Conservation (phyloP, 2,888 invertebrate species). For the Agriopis marginaria region DNA sequence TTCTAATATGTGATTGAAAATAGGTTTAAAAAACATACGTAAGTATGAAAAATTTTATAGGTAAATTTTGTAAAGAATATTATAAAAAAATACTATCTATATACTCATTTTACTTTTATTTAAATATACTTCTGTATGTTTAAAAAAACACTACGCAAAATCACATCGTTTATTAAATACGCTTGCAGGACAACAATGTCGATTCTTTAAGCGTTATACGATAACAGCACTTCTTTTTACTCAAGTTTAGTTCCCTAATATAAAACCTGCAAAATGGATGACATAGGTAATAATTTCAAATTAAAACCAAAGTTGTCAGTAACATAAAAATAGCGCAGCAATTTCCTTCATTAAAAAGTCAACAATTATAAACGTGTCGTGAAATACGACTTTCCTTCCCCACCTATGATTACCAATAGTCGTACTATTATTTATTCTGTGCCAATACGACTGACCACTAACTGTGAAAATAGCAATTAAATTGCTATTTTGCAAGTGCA, state of each 20-base stretch:
- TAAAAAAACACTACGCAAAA: neutral
- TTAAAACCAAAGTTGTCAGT: too few relatives aligned
- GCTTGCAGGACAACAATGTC: too few relatives aligned
- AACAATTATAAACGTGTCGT: neutral
- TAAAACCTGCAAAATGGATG: too few relatives aligned
- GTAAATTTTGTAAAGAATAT: too few relatives aligned
- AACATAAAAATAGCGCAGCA: neutral
- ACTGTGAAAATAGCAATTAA: conserved; percentile 29
- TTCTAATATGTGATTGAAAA: neutral
- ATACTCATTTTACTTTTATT: too few relatives aligned
- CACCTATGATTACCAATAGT: conserved; percentile 11
- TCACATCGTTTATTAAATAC: neutral
- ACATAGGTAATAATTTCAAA: too few relatives aligned
- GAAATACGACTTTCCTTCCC: conserved; percentile 11
- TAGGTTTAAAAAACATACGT: neutral
- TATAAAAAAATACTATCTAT: too few relatives aligned
- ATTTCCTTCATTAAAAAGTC: neutral
- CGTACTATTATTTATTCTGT: too few relatives aligned
- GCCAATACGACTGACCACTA: conserved; percentile 11
- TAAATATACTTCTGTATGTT: neutral
- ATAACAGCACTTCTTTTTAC: neutral
- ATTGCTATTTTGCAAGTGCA: conserved; percentile 25
- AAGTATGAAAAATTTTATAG: neutral
- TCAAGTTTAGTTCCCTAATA: neutral
- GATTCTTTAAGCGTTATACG: too few relatives aligned